Evolutionary conservation across 1,140 invertebrate genomes (phyloP).

Genomic region (Drosophila jambulina): DNA sequence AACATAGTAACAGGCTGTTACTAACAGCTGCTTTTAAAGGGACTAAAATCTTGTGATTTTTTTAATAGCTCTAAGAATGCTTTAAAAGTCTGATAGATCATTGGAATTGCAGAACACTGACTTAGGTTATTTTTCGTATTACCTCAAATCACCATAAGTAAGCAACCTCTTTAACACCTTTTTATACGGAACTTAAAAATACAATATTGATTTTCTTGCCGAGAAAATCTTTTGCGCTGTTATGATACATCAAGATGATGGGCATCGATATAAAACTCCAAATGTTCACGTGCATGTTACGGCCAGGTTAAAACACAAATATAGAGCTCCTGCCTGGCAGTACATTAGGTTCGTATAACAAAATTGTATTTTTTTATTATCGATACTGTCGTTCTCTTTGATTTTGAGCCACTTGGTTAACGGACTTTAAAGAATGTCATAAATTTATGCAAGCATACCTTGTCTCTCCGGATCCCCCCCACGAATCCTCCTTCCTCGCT

Average conservation of each 20-base stretch:
- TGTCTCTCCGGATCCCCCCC: neutral
- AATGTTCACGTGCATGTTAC: constrained; percentile 6
- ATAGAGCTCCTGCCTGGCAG: neutral
- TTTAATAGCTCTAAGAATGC: neutral
- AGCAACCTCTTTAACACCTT: neutral
- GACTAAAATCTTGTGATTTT: no score
- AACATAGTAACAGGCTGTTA: no score
- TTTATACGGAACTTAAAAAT: neutral
- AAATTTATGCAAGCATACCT: constrained; percentile 23
- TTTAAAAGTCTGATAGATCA: neutral
- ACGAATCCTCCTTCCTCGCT: neutral
- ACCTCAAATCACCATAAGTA: neutral
- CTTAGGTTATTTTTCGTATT: neutral
- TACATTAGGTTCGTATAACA: constrained; percentile 5
- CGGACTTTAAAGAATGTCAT: constrained; percentile 27
- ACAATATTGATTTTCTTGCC: neutral
- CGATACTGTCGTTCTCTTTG: constrained; percentile 5
- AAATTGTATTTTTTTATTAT: constrained; percentile 15
- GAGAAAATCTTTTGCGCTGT: neutral
- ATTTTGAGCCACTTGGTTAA: constrained; percentile 20
- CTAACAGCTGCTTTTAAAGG: no score
- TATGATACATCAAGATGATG: neutral
- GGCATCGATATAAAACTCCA: neutral
- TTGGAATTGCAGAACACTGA: neutral
- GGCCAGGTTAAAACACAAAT: neutral